Percentiles rank a stretch among this genome's conserved stretches.
These are phyloP conservation scores for Vultur gryphus DNA, from an alignment of 2,797 vertebrate genomes.

Conservation along the genomic window DNA sequence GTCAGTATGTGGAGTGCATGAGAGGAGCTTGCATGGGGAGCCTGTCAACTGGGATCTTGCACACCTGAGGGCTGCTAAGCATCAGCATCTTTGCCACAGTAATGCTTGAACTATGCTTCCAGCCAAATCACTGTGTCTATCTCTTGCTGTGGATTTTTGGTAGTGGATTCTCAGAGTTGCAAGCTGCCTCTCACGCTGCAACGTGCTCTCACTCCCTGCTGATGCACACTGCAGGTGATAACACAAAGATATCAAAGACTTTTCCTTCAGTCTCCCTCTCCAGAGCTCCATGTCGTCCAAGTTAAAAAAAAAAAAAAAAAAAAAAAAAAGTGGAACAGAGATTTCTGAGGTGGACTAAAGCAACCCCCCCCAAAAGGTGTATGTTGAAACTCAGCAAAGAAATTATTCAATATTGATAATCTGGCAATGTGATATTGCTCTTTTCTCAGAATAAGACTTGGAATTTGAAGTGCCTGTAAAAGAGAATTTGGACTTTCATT, in stretches of 20 bases:
- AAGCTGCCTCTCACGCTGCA: not conserved
- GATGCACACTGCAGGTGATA: not conserved
- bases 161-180: not conserved
- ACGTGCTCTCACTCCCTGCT: not conserved
- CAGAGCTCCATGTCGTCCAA: not conserved
- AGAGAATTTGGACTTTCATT: not conserved
- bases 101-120: not conserved
- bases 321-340: not conserved
- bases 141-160: not conserved
- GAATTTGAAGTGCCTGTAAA: not conserved
- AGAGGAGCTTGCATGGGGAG: not conserved
- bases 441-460: not conserved
- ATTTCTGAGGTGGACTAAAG: not conserved
- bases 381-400: not conserved
- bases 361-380: not conserved
- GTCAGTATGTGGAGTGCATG: not conserved
- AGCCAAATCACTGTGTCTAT: not conserved
- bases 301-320: not conserved
- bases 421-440: not conserved
- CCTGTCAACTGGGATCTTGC: not conserved
- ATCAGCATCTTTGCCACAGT: not conserved
- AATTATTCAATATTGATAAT: not conserved
- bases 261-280: not conserved
- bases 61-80: not conserved
- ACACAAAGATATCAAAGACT: not conserved